A percentile compares a stretch with the other conserved stretches of the same genome.
Evolutionary conservation across 2,113 vertebrate species (phyloP).

Genomic region (Benitochromis conjunctus): DNA sequence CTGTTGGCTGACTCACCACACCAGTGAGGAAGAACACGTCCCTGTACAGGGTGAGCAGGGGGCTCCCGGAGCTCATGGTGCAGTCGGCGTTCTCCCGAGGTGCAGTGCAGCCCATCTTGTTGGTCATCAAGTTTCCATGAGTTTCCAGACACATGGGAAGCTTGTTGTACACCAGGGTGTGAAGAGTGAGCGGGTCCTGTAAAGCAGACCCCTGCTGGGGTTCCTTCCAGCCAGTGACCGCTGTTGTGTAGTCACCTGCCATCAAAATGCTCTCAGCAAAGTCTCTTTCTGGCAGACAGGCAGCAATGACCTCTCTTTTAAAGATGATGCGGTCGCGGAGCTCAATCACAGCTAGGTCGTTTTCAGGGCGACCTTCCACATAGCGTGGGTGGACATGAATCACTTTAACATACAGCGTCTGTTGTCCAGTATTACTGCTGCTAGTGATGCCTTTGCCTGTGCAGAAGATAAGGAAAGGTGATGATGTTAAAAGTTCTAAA

Average conservation of each 20-base stretch:
- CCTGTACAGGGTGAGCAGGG: conserved; percentile 69
- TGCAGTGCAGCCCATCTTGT: conserved; percentile 74
- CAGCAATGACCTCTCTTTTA: conserved; percentile 25
- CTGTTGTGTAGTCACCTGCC: conserved; percentile 22
- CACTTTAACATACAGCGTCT: conserved; percentile 33
- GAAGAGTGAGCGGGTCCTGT: conserved; percentile 50
- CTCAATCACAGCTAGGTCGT: conserved; percentile 73
- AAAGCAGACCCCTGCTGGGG: background rate
- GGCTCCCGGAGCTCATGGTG: conserved; percentile 65
- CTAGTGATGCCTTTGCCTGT: conserved; percentile 53
- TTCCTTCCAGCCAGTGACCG: conserved; percentile 69
- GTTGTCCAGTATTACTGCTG: conserved; percentile 13
- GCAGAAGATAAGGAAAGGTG: background rate
- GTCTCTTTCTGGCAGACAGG: conserved; percentile 72
- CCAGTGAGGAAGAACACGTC: conserved; percentile 75
- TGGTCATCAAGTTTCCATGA: conserved; percentile 62
- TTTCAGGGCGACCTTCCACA: conserved; percentile 40
- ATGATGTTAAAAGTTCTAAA: background rate
- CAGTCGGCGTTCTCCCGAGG: conserved; percentile 60
- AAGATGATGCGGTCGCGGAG: conserved; percentile 60
- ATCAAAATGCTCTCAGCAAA: conserved; percentile 72
- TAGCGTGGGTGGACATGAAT: conserved; percentile 64
- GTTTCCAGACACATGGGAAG: conserved; percentile 54
- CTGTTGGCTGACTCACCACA: conserved; percentile 57
- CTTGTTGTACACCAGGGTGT: conserved; percentile 56